A percentile compares a stretch with the other conserved stretches of the same genome.
These are phyloP conservation scores for Oceanodroma leucorhoa DNA, from an alignment of 2,797 vertebrate genomes.

Conservation along the genomic window DNA sequence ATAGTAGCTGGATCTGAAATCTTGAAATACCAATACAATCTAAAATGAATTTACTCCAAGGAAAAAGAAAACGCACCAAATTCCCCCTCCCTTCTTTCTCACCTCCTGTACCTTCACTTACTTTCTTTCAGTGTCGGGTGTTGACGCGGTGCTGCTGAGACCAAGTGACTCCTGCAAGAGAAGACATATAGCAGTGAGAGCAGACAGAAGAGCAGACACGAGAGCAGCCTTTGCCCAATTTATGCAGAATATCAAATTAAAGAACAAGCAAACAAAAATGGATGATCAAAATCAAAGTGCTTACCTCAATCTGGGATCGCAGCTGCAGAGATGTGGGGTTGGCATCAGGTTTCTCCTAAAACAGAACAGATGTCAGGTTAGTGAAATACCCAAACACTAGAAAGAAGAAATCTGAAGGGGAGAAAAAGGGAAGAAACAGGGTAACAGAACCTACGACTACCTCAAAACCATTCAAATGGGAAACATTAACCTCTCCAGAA, in stretches of 20 bases:
- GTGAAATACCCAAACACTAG: constrained; percentile 46
- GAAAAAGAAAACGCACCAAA: neutral
- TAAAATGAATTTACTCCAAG: neutral
- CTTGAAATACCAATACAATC: neutral
- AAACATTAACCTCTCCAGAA: neutral
- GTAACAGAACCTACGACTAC: neutral
- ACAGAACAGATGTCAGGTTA: constrained; percentile 72
- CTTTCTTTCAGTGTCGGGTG: constrained; percentile 96
- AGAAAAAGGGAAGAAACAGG: neutral
- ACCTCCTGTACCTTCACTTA: constrained; percentile 74
- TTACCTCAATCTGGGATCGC: constrained; percentile 92
- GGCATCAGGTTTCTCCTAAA: constrained; percentile 91
- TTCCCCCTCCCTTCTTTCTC: neutral
- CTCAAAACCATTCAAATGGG: neutral
- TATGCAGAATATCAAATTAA: constrained; percentile 21
- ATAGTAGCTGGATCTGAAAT: neutral
- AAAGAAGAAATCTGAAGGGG: constrained; percentile 5
- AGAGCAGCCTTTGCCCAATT: neutral
- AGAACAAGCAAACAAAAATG: constrained; percentile 21
- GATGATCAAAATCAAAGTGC: constrained; percentile 53
- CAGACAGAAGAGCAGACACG: neutral
- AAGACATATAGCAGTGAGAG: constrained; percentile 46
- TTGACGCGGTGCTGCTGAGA: constrained; percentile 89
- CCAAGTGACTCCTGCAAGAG: constrained; percentile 89
- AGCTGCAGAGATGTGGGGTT: constrained; percentile 88